Percentiles rank a stretch among this genome's conserved stretches.
Conservation (phyloP, 1,140 invertebrate species). For the Subanguina moxae region DNA sequence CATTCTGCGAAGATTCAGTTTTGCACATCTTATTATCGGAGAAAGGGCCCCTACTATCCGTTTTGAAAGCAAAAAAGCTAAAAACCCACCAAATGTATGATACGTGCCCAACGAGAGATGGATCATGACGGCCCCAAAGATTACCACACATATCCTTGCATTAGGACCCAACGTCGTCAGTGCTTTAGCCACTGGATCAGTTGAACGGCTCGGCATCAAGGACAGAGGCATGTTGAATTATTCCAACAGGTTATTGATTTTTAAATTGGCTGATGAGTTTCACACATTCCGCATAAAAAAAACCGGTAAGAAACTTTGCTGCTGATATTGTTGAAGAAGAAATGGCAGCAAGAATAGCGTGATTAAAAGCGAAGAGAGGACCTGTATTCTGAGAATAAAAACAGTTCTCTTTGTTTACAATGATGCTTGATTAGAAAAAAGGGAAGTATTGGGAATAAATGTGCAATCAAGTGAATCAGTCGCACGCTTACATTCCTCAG, state of each 20-base stretch:
- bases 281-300: not conserved
- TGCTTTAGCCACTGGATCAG: constrained; percentile 37
- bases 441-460: too few relatives aligned
- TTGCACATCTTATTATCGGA: too few relatives aligned
- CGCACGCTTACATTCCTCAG: too few relatives aligned
- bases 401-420: too few relatives aligned
- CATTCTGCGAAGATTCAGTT: too few relatives aligned
- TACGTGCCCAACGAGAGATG: constrained; percentile 57
- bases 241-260: too few relatives aligned
- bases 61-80: too few relatives aligned
- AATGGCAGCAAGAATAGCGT: not conserved
- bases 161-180: constrained; percentile 23
- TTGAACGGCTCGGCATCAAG: not conserved
- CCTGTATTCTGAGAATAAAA: too few relatives aligned
- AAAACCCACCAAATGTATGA: constrained; percentile 53
- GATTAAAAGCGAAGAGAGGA: not conserved
- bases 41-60: too few relatives aligned
- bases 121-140: constrained; percentile 56
- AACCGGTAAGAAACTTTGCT: not conserved
- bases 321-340: not conserved
- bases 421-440: too few relatives aligned
- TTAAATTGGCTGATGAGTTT: too few relatives aligned
- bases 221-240: not conserved
- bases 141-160: constrained; percentile 40
- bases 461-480: too few relatives aligned